phyloP scores from a whole-genome alignment of 2,113 vertebrate species.

The Echinops telfairi region DNA sequence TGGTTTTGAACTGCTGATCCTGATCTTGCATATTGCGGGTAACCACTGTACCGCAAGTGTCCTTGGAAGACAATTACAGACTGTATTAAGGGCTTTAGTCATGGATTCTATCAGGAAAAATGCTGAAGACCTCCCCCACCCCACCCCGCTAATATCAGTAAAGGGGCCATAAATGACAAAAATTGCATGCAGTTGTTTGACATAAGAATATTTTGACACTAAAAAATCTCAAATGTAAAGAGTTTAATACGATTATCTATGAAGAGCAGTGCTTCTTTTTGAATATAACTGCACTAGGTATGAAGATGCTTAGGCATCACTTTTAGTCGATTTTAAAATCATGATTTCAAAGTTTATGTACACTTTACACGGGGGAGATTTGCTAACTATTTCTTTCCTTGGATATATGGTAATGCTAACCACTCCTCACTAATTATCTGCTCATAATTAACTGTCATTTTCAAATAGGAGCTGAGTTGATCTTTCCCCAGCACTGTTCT shows the following conservation, averaged over 20 bases:
- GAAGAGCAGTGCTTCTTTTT: not conserved
- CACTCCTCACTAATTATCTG: constrained; percentile 73
- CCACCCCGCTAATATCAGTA: not conserved
- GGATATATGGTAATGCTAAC: constrained; percentile 17
- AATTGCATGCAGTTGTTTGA: constrained; percentile 4
- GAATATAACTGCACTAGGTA: not conserved
- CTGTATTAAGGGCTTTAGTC: not conserved
- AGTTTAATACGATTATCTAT: not conserved
- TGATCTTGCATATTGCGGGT: too few relatives aligned
- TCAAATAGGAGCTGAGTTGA: constrained; percentile 62
- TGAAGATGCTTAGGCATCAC: not conserved
- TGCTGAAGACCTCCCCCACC: not conserved
- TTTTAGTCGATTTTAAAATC: constrained; percentile 23
- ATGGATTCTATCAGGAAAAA: not conserved
- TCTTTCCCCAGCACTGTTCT: constrained; percentile 59
- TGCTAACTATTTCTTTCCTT: constrained; percentile 30
- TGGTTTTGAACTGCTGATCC: too few relatives aligned
- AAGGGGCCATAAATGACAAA: not conserved
- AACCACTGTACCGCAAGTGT: too few relatives aligned
- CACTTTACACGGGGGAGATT: not conserved
- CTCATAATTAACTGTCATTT: constrained; percentile 77
- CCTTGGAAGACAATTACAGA: too few relatives aligned
- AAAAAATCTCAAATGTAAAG: not conserved
- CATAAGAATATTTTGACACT: not conserved
- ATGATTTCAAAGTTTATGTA: not conserved